Evolutionary conservation across 2,797 vertebrate genomes (phyloP).

Genomic region (Alosa sapidissima): DNA sequence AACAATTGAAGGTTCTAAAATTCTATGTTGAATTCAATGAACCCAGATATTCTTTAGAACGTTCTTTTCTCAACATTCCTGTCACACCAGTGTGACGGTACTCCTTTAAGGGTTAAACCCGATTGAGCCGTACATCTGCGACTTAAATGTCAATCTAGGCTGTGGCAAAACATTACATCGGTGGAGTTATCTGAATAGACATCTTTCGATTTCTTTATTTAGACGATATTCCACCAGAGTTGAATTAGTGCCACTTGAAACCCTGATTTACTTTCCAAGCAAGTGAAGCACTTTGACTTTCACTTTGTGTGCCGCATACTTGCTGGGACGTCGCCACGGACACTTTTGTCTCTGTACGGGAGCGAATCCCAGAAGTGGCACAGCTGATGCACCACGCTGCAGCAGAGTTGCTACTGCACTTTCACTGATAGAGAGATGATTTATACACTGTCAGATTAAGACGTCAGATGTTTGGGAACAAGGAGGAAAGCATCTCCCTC

Average conservation of each 20-base stretch:
- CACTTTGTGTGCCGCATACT: constrained; percentile 34
- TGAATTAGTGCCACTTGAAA: constrained; percentile 38
- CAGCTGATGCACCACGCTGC: not conserved
- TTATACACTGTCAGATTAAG: constrained; percentile 12
- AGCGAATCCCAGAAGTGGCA: constrained; percentile 13
- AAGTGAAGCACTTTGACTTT: constrained; percentile 29
- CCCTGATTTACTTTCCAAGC: constrained; percentile 12
- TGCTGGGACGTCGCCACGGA: constrained; percentile 24
- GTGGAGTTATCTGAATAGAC: not conserved
- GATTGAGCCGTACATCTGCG: constrained; percentile 24
- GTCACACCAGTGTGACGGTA: no score
- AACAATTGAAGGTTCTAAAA: no score
- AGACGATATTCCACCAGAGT: constrained; percentile 13
- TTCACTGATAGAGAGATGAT: constrained; percentile 29
- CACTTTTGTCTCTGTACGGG: constrained; percentile 31
- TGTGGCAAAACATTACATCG: not conserved
- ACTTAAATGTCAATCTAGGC: not conserved
- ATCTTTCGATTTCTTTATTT: constrained; percentile 11
- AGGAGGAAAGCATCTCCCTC: not conserved
- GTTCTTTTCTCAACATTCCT: no score
- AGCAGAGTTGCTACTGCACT: not conserved
- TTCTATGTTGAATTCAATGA: no score
- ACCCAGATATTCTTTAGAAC: no score
- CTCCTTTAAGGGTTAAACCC: no score
- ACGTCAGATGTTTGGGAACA: not conserved